Evolutionary conservation across 2,797 vertebrate genomes (phyloP).

Genomic region (Setipinna tenuifilis): DNA sequence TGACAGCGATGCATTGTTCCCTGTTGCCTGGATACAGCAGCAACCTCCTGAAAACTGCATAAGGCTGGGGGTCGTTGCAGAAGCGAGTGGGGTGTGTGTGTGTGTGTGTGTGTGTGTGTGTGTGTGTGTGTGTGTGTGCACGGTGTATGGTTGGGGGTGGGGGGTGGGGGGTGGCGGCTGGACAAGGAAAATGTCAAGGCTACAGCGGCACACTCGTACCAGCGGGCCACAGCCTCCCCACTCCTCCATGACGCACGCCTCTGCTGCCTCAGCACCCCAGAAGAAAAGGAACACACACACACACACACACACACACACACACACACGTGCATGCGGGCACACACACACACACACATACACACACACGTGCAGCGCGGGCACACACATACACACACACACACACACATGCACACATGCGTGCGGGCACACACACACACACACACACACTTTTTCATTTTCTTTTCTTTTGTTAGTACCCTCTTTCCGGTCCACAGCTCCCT

Average conservation of each 20-base stretch:
- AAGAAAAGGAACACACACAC: neutral
- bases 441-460: too few species aligned
- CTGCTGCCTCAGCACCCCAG: neutral
- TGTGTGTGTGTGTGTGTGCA: neutral
- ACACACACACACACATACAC: too few species aligned
- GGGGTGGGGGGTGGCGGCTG: slow-evolving; percentile 19
- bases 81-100: slow-evolving; percentile 10
- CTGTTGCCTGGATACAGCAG: slow-evolving; percentile 51
- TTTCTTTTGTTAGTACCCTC: too few species aligned
- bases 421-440: too few species aligned
- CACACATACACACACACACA: neutral
- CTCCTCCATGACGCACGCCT: neutral
- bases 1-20: slow-evolving; percentile 40
- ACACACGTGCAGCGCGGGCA: too few species aligned
- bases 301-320: neutral
- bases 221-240: neutral
- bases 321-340: too few species aligned
- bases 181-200: neutral
- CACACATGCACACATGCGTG: too few species aligned
- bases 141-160: too few species aligned
- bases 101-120: neutral
- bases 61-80: slow-evolving; percentile 4
- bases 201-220: neutral
- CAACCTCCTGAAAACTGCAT: slow-evolving; percentile 10
- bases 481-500: too few species aligned